Percentiles rank a stretch among this genome's conserved stretches.
These are phyloP conservation scores for Spilosoma lubricipeda DNA, from an alignment of 2,888 invertebrate genomes.

Conservation along the genomic window DNA sequence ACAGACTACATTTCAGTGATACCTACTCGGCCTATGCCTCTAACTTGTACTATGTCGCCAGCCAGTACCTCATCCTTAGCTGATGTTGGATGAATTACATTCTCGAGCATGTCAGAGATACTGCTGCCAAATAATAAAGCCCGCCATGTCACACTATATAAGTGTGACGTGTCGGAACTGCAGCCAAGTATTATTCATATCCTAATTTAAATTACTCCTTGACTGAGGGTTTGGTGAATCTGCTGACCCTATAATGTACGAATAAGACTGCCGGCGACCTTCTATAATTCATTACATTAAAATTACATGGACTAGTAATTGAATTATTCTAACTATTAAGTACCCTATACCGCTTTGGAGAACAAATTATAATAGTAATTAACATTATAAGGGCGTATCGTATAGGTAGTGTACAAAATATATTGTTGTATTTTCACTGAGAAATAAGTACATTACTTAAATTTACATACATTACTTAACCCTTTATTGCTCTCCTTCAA, in stretches of 20 bases:
- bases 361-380: slow-evolving; percentile 66
- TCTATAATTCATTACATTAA: slow-evolving; percentile 81
- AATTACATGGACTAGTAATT: slow-evolving; percentile 86
- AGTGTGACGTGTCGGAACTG: neutral
- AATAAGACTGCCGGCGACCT: slow-evolving; percentile 69
- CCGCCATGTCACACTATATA: slow-evolving; percentile 4
- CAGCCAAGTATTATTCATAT: neutral
- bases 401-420: slow-evolving; percentile 64
- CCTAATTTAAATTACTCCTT: neutral
- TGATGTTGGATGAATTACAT: slow-evolving; percentile 24
- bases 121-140: slow-evolving; percentile 22
- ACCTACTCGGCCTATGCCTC: slow-evolving; percentile 73
- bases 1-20: slow-evolving; percentile 71
- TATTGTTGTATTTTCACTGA: slow-evolving; percentile 63
- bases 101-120: slow-evolving; percentile 14
- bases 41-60: slow-evolving; percentile 83
- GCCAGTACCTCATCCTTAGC: slow-evolving; percentile 47
- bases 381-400: slow-evolving; percentile 71
- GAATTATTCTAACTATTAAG: slow-evolving; percentile 86
- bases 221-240: neutral
- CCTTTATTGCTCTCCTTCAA: slow-evolving; percentile 80
- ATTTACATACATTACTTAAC: slow-evolving; percentile 67
- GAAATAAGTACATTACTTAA: slow-evolving; percentile 72
- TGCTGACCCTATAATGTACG: slow-evolving; percentile 14
- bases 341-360: slow-evolving; percentile 86